phyloP scores from a whole-genome alignment of 2,888 invertebrate species.

The Ormyrus thymus region DNA sequence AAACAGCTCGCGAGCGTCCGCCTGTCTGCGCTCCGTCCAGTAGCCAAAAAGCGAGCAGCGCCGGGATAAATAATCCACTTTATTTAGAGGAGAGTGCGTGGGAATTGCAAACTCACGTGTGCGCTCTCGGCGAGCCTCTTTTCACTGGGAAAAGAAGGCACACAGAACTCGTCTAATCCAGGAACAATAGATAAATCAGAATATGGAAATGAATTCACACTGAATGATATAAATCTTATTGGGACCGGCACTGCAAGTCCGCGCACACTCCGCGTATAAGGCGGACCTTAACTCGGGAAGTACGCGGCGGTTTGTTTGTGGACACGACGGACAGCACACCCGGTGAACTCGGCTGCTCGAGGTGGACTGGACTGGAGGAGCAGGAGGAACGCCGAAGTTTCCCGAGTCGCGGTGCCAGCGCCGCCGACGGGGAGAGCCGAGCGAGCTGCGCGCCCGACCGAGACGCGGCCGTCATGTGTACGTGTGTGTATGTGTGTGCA shows the following conservation, averaged over 20 bases:
- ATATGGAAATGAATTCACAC: neutral
- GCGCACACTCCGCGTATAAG: no score
- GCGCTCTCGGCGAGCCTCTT: constrained; percentile 25
- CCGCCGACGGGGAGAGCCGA: constrained; percentile 20
- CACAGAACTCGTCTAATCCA: constrained; percentile 32
- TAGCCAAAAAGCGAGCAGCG: neutral
- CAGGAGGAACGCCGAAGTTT: constrained; percentile 33
- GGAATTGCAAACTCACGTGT: constrained; percentile 2
- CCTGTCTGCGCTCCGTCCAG: neutral
- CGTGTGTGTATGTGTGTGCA: constrained; percentile 3
- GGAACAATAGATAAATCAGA: neutral
- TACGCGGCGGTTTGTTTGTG: no score
- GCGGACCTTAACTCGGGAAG: no score
- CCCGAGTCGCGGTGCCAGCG: constrained; percentile 33
- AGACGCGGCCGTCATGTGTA: constrained; percentile 1
- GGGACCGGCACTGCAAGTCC: no score
- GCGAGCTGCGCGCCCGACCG: constrained; percentile 20
- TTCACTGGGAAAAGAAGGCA: constrained; percentile 36
- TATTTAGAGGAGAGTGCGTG: neutral
- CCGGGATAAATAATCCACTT: neutral
- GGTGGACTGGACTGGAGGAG: constrained; percentile 46
- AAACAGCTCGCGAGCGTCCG: constrained; percentile 16
- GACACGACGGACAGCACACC: constrained; percentile 7
- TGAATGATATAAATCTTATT: neutral
- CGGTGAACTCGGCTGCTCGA: constrained; percentile 52